Evolutionary conservation across 2,113 vertebrate genomes (phyloP).

Genomic region (Erpornis zantholeuca): DNA sequence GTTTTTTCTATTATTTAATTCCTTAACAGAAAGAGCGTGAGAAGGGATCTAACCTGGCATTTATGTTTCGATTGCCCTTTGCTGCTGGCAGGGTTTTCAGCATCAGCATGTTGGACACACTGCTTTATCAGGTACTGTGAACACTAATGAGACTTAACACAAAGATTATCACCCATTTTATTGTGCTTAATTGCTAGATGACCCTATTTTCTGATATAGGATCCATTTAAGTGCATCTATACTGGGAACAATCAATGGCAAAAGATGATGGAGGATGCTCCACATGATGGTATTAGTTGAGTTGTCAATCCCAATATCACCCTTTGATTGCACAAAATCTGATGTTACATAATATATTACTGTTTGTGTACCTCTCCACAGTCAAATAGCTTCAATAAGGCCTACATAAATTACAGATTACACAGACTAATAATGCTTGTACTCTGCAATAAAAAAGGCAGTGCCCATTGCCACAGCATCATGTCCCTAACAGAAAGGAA

Average conservation of each 20-base stretch:
- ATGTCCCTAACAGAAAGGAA: background rate
- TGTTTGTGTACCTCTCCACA: background rate
- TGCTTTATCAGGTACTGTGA: slow-evolving; percentile 83
- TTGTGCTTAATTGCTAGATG: background rate
- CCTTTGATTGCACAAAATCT: background rate
- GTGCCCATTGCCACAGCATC: background rate
- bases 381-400: background rate
- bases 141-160: background rate
- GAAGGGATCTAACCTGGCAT: slow-evolving; percentile 85
- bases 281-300: background rate
- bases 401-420: background rate
- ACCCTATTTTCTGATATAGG: background rate
- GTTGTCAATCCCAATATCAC: background rate
- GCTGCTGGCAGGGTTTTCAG: slow-evolving; percentile 87
- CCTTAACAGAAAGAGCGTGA: slow-evolving; percentile 84
- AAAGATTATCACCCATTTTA: background rate
- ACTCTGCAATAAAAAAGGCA: background rate
- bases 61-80: slow-evolving; percentile 88
- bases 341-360: background rate
- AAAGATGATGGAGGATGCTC: background rate
- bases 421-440: background rate
- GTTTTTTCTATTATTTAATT: background rate
- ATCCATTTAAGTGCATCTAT: background rate
- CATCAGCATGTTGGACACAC: slow-evolving; percentile 88
- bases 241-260: background rate